A percentile compares a stretch with the other conserved stretches of the same genome.
These are phyloP conservation scores for Arrhamphus sclerolepis DNA, from an alignment of 2,797 vertebrate species.

Conservation along the genomic window DNA sequence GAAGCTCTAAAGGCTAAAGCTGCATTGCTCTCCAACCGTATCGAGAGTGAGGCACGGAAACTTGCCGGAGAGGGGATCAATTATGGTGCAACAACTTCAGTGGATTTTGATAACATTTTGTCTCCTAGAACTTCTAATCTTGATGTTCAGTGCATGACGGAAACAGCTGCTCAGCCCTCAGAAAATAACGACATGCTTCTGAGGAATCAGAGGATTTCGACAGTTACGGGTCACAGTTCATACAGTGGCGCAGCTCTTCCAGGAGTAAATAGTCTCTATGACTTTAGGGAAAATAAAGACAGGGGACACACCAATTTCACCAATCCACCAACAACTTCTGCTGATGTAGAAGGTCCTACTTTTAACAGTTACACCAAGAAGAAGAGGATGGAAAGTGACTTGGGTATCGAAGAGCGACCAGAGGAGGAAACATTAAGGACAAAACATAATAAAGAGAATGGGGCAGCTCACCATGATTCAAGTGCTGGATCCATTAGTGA, in stretches of 20 bases:
- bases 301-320: conserved; percentile 60
- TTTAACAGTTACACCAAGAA: conserved; percentile 33
- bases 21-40: conserved; percentile 89
- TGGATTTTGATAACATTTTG: conserved; percentile 67
- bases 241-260: conserved; percentile 83
- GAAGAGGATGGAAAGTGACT: conserved; percentile 32
- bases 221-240: conserved; percentile 79
- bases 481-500: conserved; percentile 92
- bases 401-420: conserved; percentile 32
- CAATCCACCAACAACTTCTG: conserved; percentile 24
- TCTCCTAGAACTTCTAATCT: conserved; percentile 46
- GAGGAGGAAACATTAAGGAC: conserved; percentile 29
- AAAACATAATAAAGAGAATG: conserved; percentile 27
- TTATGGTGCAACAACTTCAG: conserved; percentile 76
- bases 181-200: conserved; percentile 69
- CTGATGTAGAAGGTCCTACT: conserved; percentile 14
- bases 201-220: conserved; percentile 85
- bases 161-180: conserved; percentile 50
- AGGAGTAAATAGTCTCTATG: conserved; percentile 83
- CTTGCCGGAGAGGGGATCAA: conserved; percentile 86
- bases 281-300: conserved; percentile 77
- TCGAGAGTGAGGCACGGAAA: conserved; percentile 92
- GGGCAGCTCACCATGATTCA: conserved; percentile 68
- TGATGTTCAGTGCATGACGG: conserved; percentile 70
- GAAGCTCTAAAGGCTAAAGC: conserved; percentile 96